phyloP scores from a whole-genome alignment of 1,140 invertebrate species.

The Eriocheir sinensis region DNA sequence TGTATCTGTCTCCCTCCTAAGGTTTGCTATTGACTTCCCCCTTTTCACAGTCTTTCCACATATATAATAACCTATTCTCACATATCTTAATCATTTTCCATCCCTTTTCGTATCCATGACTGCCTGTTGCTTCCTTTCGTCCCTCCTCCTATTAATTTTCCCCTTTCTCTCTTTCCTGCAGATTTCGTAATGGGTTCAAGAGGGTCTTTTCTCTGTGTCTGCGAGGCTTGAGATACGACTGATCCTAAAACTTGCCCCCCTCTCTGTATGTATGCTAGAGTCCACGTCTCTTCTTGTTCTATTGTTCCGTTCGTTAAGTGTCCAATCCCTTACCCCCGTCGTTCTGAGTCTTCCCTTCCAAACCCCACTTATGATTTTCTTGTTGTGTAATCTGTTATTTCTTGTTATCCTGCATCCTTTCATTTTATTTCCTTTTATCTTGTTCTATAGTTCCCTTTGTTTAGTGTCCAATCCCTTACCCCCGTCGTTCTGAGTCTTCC shows the following conservation, averaged over 20 bases:
- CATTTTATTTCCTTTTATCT: too few relatives aligned
- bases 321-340: too few relatives aligned
- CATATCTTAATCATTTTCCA: neutral
- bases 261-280: constrained; percentile 60
- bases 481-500: too few relatives aligned
- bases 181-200: constrained; percentile 71
- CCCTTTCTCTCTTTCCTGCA: constrained; percentile 30
- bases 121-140: neutral
- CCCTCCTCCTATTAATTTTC: constrained; percentile 27
- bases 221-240: constrained; percentile 58
- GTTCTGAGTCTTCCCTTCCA: too few relatives aligned
- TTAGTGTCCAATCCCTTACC: too few relatives aligned
- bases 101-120: neutral
- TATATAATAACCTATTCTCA: constrained; percentile 6
- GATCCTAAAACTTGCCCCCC: constrained; percentile 2
- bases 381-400: too few relatives aligned
- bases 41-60: neutral
- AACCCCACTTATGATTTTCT: too few relatives aligned
- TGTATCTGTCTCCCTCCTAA: neutral
- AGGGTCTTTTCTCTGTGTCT: constrained; percentile 67
- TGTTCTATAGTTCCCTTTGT: neutral
- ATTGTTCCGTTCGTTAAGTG: neutral
- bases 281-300: constrained; percentile 5
- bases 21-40: neutral
- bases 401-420: too few relatives aligned